Conservation (phyloP, 2,797 vertebrate genomes). For the Anguilla megastoma region DNA sequence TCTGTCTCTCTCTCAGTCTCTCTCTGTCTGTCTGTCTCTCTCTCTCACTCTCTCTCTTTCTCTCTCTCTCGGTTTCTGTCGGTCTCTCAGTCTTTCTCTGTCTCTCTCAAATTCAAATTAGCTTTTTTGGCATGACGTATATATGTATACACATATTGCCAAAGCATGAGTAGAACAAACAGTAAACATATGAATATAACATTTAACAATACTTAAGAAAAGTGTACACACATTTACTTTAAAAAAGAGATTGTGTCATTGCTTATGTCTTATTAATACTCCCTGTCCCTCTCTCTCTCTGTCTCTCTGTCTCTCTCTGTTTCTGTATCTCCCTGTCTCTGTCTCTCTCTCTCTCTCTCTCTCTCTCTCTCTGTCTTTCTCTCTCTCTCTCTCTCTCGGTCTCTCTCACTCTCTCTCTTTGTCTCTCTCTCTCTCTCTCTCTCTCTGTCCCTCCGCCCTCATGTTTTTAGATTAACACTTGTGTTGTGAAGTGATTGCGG, state of each 20-base stretch:
- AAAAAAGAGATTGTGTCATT: too few species aligned
- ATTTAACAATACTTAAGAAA: too few species aligned
- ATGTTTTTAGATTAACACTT: constrained; percentile 15
- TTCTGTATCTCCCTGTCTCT: neutral
- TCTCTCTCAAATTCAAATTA: too few species aligned
- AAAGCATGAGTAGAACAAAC: too few species aligned
- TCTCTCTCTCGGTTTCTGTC: neutral
- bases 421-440: neutral
- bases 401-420: neutral
- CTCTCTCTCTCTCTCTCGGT: neutral
- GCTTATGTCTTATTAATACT: neutral
- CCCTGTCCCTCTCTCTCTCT: neutral
- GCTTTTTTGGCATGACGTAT: too few species aligned
- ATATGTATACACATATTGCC: too few species aligned
- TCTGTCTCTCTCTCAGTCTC: neutral
- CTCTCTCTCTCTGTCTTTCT: neutral
- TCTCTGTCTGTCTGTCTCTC: neutral
- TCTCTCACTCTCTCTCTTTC: neutral
- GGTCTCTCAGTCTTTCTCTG: neutral
- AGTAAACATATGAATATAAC: too few species aligned
- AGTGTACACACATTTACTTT: too few species aligned
- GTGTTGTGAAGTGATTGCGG: neutral
- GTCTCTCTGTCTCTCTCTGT: neutral
- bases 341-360: too few species aligned
- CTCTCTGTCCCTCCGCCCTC: neutral